phyloP scores from a whole-genome alignment of 2,113 vertebrate genomes.

The Cryptotis parvus region DNA sequence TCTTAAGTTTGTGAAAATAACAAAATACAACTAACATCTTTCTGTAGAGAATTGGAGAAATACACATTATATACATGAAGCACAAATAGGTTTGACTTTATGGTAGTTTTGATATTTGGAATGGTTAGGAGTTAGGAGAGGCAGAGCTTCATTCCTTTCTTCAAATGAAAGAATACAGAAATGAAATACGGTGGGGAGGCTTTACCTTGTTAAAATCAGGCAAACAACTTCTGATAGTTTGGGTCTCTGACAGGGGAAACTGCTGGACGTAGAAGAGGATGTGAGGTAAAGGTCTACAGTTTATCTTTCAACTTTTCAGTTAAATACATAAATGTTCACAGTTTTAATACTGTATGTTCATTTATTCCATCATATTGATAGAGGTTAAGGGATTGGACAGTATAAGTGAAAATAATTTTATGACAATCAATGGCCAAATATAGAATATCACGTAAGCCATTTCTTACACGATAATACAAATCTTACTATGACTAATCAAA shows the following conservation, averaged over 20 bases:
- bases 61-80: background rate
- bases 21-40: background rate
- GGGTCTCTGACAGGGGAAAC: background rate
- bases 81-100: background rate
- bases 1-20: background rate
- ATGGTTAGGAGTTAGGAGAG: background rate
- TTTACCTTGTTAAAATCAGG: background rate
- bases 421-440: background rate
- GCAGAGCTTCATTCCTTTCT: background rate
- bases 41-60: background rate
- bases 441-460: background rate
- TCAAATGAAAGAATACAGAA: background rate
- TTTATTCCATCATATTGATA: background rate
- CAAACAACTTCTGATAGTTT: background rate
- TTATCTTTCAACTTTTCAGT: background rate
- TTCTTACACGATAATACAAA: conserved; percentile 12
- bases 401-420: background rate
- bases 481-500: background rate
- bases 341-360: background rate
- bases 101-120: background rate
- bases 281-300: background rate
- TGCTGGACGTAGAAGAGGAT: background rate
- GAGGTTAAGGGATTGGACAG: background rate
- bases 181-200: background rate
- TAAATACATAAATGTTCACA: background rate